Evolutionary conservation across 2,797 vertebrate genomes (phyloP).

Genomic region (Molossus molossus): DNA sequence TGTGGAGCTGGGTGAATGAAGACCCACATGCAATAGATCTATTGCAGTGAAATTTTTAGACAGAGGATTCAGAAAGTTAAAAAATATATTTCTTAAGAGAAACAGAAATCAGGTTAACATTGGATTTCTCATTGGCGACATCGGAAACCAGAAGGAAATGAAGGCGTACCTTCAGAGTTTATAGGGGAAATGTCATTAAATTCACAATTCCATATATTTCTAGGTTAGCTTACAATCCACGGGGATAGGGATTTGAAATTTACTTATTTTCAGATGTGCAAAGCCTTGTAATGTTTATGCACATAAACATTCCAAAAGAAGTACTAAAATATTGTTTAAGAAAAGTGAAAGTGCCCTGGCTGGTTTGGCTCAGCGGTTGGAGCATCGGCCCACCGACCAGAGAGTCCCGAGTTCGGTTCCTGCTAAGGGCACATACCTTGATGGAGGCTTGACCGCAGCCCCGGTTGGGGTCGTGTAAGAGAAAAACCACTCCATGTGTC

Average conservation of each 20-base stretch:
- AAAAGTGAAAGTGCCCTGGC: neutral
- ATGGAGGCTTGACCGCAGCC: too few species aligned
- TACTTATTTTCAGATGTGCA: neutral
- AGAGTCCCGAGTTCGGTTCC: too few species aligned
- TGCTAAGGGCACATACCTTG: too few species aligned
- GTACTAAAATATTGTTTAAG: neutral
- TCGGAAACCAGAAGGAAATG: neutral
- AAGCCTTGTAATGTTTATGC: neutral
- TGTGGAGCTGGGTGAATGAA: neutral
- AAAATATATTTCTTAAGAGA: neutral
- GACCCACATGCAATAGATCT: neutral
- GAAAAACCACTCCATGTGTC: too few species aligned
- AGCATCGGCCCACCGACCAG: too few species aligned
- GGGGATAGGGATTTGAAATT: neutral
- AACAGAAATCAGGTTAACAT: neutral
- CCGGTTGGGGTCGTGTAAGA: too few species aligned
- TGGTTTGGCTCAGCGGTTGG: too few species aligned
- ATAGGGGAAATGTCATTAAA: slow-evolving; percentile 14
- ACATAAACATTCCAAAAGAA: slow-evolving; percentile 22
- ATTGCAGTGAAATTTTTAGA: slow-evolving; percentile 35
- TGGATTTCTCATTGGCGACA: neutral
- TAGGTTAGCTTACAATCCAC: neutral
- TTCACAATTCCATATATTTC: neutral
- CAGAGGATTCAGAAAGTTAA: neutral
- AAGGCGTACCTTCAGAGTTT: neutral